phyloP scores from a whole-genome alignment of 2,797 vertebrate species.

The Pyrrhura leucotis region DNA sequence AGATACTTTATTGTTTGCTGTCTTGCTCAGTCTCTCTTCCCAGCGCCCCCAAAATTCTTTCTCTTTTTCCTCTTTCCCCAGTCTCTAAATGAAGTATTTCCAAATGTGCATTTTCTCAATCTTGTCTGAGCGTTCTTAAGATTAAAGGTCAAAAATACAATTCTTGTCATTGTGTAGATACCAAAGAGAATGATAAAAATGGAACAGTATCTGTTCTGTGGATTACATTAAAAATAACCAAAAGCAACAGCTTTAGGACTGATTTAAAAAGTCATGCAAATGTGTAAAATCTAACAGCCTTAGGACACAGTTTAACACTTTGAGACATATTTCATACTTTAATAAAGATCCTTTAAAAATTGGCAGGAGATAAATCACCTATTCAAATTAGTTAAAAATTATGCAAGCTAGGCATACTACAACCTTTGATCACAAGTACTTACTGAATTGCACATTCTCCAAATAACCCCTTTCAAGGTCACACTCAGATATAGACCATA shows the following conservation, averaged over 20 bases:
- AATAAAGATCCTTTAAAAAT: conserved; percentile 66
- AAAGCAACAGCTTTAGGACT: conserved; percentile 55
- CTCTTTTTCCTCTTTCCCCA: background rate
- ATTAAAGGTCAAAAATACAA: conserved; percentile 57
- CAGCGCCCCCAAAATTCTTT: background rate
- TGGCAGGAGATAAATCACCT: conserved; percentile 72
- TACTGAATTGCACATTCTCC: background rate
- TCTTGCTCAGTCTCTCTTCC: background rate
- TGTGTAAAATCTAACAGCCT: conserved; percentile 73
- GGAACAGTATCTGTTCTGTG: conserved; percentile 55
- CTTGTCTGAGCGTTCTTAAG: conserved; percentile 37
- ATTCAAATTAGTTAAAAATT: conserved; percentile 68
- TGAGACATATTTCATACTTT: conserved; percentile 65
- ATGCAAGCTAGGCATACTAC: conserved; percentile 58
- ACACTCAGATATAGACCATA: background rate
- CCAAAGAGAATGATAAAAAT: conserved; percentile 43
- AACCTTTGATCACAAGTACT: conserved; percentile 30
- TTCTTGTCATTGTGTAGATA: conserved; percentile 50
- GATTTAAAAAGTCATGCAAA: conserved; percentile 70
- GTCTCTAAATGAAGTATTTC: conserved; percentile 44
- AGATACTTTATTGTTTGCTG: conserved; percentile 10
- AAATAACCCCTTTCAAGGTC: background rate
- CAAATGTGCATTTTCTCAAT: conserved; percentile 51
- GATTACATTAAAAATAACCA: conserved; percentile 55
- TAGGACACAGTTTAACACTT: conserved; percentile 69